Conservation (phyloP, 2,888 invertebrate species). For the Pammene fasciana region DNA sequence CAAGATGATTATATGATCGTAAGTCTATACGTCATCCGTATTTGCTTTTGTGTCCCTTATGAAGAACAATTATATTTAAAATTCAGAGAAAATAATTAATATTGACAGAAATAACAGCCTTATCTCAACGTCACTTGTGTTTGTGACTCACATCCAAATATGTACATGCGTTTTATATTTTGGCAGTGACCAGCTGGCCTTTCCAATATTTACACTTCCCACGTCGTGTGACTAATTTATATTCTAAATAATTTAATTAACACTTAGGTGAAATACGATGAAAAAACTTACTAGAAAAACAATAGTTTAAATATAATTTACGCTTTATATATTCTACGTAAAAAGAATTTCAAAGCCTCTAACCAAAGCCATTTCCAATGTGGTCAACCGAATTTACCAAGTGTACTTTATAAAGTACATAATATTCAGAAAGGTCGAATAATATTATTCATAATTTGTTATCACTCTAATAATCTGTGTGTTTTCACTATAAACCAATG, state of each 20-base stretch:
- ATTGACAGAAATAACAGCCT: not conserved
- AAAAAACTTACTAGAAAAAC: constrained; percentile 16
- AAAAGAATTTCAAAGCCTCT: not conserved
- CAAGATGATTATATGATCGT: not conserved
- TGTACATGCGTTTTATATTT: constrained; percentile 42
- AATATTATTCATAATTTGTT: not conserved
- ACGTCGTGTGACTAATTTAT: constrained; percentile 11
- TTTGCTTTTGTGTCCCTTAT: too few species aligned
- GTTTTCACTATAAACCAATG: not conserved
- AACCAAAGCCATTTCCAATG: not conserved
- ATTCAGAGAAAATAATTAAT: not conserved
- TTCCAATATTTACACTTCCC: constrained; percentile 46
- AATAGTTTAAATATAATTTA: not conserved
- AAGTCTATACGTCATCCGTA: too few species aligned
- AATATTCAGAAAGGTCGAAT: not conserved
- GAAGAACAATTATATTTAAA: not conserved
- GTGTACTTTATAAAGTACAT: constrained; percentile 1
- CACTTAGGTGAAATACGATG: constrained; percentile 8
- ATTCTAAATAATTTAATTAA: constrained; percentile 33
- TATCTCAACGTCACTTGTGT: not conserved
- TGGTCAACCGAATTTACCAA: not conserved
- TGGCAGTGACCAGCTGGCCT: constrained; percentile 79
- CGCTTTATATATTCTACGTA: not conserved
- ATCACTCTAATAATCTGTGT: too few species aligned
- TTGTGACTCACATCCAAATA: not conserved